phyloP scores from a whole-genome alignment of 2,113 vertebrate genomes.

The Antechinus flavipes region DNA sequence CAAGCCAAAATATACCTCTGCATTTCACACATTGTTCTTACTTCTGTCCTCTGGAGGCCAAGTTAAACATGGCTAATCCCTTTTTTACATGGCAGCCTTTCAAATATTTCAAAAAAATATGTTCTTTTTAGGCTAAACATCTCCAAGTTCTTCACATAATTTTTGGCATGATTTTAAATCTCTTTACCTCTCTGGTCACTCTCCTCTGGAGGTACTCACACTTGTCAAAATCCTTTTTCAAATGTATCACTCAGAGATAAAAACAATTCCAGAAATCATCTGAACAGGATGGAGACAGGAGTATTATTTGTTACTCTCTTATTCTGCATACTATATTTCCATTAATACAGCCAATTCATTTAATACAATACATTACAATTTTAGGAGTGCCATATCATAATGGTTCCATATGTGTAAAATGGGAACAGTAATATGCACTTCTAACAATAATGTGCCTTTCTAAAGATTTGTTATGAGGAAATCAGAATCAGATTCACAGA shows the following conservation, averaged over 20 bases:
- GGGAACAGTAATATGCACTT: not conserved
- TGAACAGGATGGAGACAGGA: not conserved
- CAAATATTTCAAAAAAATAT: not conserved
- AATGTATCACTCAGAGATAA: not conserved
- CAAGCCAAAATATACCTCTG: not conserved
- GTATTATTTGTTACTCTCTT: not conserved
- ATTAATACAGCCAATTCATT: not conserved
- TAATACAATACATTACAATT: not conserved
- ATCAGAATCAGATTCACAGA: not conserved
- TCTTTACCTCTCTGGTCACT: not conserved
- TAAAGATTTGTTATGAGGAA: not conserved
- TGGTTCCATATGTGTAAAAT: not conserved
- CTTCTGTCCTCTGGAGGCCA: not conserved
- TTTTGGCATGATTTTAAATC: not conserved
- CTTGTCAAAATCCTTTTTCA: not conserved
- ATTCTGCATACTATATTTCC: not conserved
- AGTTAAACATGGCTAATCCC: not conserved
- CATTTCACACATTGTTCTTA: not conserved
- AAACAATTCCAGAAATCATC: not conserved
- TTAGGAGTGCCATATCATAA: not conserved
- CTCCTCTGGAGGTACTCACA: not conserved
- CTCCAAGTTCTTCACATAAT: not conserved
- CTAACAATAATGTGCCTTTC: not conserved
- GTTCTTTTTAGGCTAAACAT: not conserved
- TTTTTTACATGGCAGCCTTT: not conserved